Evolutionary conservation across 2,797 vertebrate species (phyloP).

Genomic region (Rhinatrema bivittatum): DNA sequence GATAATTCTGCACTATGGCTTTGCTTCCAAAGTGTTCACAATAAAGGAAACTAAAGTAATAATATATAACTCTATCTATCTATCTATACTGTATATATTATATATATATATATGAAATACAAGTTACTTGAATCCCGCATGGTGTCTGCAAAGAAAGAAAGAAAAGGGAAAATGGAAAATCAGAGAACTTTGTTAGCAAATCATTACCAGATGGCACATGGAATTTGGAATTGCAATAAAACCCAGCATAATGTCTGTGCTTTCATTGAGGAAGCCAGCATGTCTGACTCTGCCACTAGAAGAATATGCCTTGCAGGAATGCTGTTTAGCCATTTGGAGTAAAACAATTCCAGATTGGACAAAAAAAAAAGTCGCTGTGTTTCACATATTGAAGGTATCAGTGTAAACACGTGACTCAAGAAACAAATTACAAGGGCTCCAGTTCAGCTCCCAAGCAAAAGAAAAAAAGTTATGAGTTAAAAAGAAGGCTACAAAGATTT

Average conservation of each 20-base stretch:
- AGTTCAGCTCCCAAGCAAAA: slow-evolving; percentile 15
- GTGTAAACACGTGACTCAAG: not conserved
- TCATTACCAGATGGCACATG: slow-evolving; percentile 8
- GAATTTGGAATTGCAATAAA: not conserved
- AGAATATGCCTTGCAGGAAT: slow-evolving; percentile 11
- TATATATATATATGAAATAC: too few relatives aligned
- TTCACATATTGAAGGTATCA: slow-evolving; percentile 18
- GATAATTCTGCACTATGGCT: too few relatives aligned
- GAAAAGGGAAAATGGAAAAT: slow-evolving; percentile 4
- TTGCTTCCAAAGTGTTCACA: too few relatives aligned
- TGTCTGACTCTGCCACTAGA: not conserved
- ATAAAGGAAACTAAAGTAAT: too few relatives aligned
- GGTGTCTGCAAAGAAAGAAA: too few relatives aligned
- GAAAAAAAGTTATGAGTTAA: too few relatives aligned
- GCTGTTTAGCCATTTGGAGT: slow-evolving; percentile 5
- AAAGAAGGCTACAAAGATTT: too few relatives aligned
- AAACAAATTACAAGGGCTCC: slow-evolving; percentile 25
- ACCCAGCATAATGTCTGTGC: not conserved
- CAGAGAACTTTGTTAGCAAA: slow-evolving; percentile 4
- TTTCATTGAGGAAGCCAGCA: not conserved
- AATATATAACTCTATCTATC: too few relatives aligned
- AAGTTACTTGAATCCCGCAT: too few relatives aligned
- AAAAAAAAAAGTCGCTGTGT: slow-evolving; percentile 19
- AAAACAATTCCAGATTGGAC: slow-evolving; percentile 39
- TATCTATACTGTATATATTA: too few relatives aligned